Percentiles rank a stretch among this genome's conserved stretches.
These are phyloP conservation scores for Drusus annulatus DNA, from an alignment of 1,140 invertebrate species.

Conservation along the genomic window DNA sequence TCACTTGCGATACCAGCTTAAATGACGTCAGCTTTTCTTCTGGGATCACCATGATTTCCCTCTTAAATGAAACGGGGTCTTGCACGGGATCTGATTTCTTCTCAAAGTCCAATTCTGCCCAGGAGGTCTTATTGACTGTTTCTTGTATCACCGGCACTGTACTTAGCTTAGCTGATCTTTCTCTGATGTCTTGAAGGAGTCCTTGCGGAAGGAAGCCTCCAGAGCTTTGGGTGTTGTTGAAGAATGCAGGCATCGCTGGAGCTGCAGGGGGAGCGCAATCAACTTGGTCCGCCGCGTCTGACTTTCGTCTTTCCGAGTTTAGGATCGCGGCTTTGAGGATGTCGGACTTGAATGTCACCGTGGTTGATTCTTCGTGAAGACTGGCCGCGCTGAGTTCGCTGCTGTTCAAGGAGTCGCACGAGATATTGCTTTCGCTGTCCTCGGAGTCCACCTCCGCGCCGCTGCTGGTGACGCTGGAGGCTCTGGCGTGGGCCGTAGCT, in stretches of 20 bases:
- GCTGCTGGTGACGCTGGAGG: conserved; percentile 72
- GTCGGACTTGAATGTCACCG: conserved; percentile 52
- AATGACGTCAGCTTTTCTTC: conserved; percentile 67
- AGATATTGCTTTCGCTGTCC: conserved; percentile 80
- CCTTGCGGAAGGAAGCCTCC: conserved; percentile 72
- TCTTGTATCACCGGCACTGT: conserved; percentile 25
- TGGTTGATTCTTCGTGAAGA: conserved; percentile 61
- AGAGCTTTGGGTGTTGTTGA: conserved; percentile 17
- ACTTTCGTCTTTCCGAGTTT: conserved; percentile 15
- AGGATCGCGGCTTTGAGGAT: conserved; percentile 41
- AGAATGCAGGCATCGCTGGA: conserved; percentile 50
- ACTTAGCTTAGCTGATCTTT: conserved; percentile 70
- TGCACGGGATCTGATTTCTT: conserved; percentile 14
- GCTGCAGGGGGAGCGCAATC: conserved; percentile 37
- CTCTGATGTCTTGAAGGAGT: conserved; percentile 75
- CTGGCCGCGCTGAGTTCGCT: conserved; percentile 72
- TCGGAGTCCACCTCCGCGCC: conserved; percentile 76
- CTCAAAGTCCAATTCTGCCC: conserved; percentile 50
- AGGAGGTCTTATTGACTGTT: conserved; percentile 49
- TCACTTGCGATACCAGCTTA: conserved; percentile 69
- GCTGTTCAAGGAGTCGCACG: conserved; percentile 80
- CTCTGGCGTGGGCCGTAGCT: conserved; percentile 69
- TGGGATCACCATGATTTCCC: conserved; percentile 45
- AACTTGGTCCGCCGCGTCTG: not conserved
- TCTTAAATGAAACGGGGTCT: conserved; percentile 29